Evolutionary conservation across 2,888 invertebrate species (phyloP), one percentile per base, ranked within the genome.

Genomic region (Lithophane ornitopus): DNA sequence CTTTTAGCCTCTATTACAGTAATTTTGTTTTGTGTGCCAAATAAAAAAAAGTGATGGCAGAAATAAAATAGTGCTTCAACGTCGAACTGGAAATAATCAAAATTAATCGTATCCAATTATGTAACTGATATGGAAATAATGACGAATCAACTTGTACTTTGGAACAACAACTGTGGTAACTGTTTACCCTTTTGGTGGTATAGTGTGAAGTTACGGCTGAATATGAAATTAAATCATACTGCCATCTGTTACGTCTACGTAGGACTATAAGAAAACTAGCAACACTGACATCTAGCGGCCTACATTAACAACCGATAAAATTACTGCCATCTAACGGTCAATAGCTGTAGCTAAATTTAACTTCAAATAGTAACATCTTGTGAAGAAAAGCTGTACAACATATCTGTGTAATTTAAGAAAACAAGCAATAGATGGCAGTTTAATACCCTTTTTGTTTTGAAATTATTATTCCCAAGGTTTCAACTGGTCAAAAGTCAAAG

Each of bases 371-470:
- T 2, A 70, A 34, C 80, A 74, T 70, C 62, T 74, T 54, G 22
- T 16, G 16, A 12, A 1, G 1, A 70, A 12, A 19, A 39, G 19
- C 3, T 11, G 0, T 19, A 74, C 26, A 66, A 52, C 0, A 34
- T 19, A 0, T 0, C 0, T 1, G 0, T 2, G 9, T 19, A 22
- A 8, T 62, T 46, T 26, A 6, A 12, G 28, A 67, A 26, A 22
- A 22, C 8, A 3, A 49, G 9, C 34, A 67, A 70, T 0, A 81
- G 81, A 70, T 81, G 63, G 67, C 70, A 49, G 46, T 22, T 0
- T 0, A 16, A 22, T 19, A 19, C 1, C 11, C 0, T 9, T 26
- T 12, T 19, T 8, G 0, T 0, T 44, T 63, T 12, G 2, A 44
- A 41, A 19, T 41, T 19, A 14, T 22, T 34, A 61, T 8, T 63